Base-by-base conservation (phyloP, 2,888 invertebrate genomes). In the Caenorhabditis macrosperma region DNA sequence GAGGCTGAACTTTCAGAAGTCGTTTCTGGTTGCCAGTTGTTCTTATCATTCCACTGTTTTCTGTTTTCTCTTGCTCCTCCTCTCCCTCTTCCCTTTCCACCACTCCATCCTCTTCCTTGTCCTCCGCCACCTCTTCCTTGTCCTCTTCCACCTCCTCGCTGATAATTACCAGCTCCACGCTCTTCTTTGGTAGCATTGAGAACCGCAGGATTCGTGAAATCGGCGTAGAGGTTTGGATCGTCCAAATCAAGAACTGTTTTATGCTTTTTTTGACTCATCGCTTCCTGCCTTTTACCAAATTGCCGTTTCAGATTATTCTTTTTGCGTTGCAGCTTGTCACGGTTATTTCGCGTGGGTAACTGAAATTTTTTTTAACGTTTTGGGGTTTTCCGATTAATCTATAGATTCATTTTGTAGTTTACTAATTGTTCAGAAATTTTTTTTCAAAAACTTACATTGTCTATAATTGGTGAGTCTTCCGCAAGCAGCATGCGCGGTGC, bases 401-500 rank as follows among this genome's bases (percentile, higher is more conserved):
- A n/a, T n/a, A n/a, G n/a, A n/a, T n/a, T n/a, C n/a, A n/a, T n/a
- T n/a, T n/a, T n/a, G n/a, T n/a, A n/a, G n/a, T n/a, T n/a, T n/a
- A n/a, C n/a, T n/a, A n/a, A n/a, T n/a, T n/a, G n/a, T n/a, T n/a
- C n/a, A n/a, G n/a, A n/a, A n/a, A n/a, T 33, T 33, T 33, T 33
- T 33, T 33, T 33, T 33, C 33, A 7, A 33, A 33, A 20, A 64
- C 46, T 57, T 12, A 63, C 63, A 46, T 48, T 26, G 0, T 35
- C 26, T 3, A 44, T 30, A 10, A 72, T 30, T 2, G 63, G 64
- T 22, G 79, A 68, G 44, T 79, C 75, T 3, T 41, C 12, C 2
- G 79, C 79, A 26, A 75, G 4, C 15, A 79, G 26, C 52, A 69
- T 22, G 15, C 60, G 35, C 17, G 79, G 79, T 6, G 79, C 79